A percentile compares a stretch with the other conserved stretches of the same genome.
Evolutionary conservation across 2,888 invertebrate genomes (phyloP).

Genomic region (Schizaphis graminum): DNA sequence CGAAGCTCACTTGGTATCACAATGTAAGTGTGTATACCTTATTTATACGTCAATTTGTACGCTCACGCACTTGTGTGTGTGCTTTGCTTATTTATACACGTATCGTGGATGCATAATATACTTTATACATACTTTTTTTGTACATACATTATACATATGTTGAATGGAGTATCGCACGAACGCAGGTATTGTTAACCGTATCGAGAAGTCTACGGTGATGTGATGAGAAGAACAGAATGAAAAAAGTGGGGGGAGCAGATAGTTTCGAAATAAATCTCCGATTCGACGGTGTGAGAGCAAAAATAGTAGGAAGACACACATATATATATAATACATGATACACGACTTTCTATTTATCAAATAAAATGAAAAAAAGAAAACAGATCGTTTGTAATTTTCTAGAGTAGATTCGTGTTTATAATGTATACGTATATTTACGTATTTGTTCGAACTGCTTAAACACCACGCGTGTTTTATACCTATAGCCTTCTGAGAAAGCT

Average conservation of each 20-base stretch:
- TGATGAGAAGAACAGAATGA: background rate
- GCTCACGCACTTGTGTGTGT: background rate
- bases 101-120: background rate
- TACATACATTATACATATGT: background rate
- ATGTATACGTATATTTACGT: background rate
- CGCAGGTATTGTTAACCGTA: background rate
- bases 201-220: background rate
- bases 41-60: background rate
- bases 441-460: conserved; percentile 38
- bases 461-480: background rate
- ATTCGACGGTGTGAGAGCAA: background rate
- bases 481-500: background rate
- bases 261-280: background rate
- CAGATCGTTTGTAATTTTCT: conserved; percentile 7
- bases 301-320: background rate
- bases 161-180: background rate
- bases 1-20: conserved; percentile 88
- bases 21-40: conserved; percentile 78
- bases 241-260: background rate
- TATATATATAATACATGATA: background rate
- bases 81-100: background rate
- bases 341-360: conserved; percentile 34
- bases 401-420: background rate
- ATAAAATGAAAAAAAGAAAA: conserved; percentile 25
- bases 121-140: background rate